Evolutionary conservation across 2,113 vertebrate species (phyloP).

Genomic region (Heterotilapia buettikoferi): DNA sequence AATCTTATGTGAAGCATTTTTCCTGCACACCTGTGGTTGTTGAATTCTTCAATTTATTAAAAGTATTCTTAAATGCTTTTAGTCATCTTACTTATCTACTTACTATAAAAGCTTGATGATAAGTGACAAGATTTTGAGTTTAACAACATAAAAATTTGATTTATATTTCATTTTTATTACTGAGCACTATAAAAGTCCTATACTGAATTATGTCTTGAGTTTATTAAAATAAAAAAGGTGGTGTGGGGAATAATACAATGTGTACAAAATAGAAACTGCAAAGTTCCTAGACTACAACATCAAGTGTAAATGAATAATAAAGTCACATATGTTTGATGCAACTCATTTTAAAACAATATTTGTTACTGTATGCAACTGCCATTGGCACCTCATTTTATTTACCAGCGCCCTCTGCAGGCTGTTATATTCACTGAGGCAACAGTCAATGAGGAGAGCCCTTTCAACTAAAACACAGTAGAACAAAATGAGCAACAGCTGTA

Average conservation of each 20-base stretch:
- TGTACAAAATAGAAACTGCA: neutral
- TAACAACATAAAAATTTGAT: neutral
- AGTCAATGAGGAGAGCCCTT: neutral
- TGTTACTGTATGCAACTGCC: neutral
- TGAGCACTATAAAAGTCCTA: neutral
- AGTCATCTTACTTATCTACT: neutral
- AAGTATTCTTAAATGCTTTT: neutral
- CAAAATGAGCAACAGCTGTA: neutral
- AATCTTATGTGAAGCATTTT: neutral
- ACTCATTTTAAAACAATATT: neutral
- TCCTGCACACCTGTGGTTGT: neutral
- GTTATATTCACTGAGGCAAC: neutral
- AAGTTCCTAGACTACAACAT: neutral
- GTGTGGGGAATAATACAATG: neutral
- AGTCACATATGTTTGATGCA: neutral
- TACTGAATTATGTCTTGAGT: neutral
- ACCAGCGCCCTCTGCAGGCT: conserved; percentile 32
- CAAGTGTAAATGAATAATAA: neutral
- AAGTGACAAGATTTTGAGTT: neutral
- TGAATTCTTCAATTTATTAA: neutral
- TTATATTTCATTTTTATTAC: neutral
- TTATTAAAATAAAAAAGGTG: neutral
- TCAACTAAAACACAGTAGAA: neutral
- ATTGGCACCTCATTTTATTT: neutral
- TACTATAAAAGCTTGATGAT: neutral